Evolutionary conservation across 2,888 invertebrate species (phyloP).

Genomic region (Chrysolina oricalcia): DNA sequence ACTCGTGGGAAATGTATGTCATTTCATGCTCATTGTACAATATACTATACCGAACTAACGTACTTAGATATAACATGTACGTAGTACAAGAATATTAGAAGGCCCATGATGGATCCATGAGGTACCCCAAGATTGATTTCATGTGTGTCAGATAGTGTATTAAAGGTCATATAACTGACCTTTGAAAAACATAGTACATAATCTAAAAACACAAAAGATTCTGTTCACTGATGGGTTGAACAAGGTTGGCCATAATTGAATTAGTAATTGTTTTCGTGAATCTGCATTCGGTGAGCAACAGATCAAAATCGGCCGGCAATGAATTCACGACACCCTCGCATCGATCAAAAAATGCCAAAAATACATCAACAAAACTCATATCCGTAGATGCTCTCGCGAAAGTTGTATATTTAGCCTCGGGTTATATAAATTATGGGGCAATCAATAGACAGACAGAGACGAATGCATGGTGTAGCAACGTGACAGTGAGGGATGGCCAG

Average conservation of each 20-base stretch:
- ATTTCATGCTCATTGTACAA: no score
- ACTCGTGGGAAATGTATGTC: no score
- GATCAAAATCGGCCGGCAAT: not conserved
- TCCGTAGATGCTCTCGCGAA: not conserved
- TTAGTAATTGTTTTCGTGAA: not conserved
- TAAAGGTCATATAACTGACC: no score
- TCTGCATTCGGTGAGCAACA: not conserved
- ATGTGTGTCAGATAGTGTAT: no score
- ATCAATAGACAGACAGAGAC: conserved; percentile 65
- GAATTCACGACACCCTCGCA: not conserved
- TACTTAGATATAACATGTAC: no score
- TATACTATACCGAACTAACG: no score
- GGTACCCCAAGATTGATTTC: no score
- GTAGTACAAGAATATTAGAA: no score
- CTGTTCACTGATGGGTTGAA: not conserved
- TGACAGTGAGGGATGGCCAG: conserved; percentile 64
- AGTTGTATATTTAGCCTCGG: conserved; percentile 43
- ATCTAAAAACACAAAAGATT: not conserved
- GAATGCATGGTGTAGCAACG: conserved; percentile 60
- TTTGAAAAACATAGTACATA: no score
- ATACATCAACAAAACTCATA: conserved; percentile 22
- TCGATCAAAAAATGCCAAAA: not conserved
- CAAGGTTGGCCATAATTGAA: not conserved
- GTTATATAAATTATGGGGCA: conserved; percentile 64
- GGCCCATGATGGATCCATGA: no score